Evolutionary conservation across 2,888 invertebrate species (phyloP), one percentile per base, ranked within the genome.

Genomic region (Meiosimyza platycephala): DNA sequence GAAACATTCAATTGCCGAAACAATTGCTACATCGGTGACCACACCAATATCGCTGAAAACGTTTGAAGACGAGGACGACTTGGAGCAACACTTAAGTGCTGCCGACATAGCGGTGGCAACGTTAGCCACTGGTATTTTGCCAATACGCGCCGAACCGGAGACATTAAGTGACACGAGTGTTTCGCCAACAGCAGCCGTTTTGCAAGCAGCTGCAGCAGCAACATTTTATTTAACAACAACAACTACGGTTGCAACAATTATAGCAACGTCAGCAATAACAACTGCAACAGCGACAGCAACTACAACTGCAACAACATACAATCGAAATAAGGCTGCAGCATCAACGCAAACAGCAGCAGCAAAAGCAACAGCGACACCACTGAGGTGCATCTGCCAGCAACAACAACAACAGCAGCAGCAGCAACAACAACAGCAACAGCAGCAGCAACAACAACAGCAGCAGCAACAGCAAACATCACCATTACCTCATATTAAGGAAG

Each of bases 401-500:
- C 78, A 75, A 64, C 79, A 78, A 72, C 79, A 76, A 74, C 71
- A 78, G 72, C 74, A 74, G 74, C 78, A 52, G 74, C 77, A 5
- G 71, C 79, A 70, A 70, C 78, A 40, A 7, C 79, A 76, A 74
- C 71, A 78, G 72, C 79, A 76, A 74, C 71, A 77, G 72, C 74
- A 74, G 75, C 78, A 48, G 74, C 77, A 5, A 72, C 78, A 70
- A 72, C 78, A 22, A 22, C 79, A 76, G 74, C 70, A 77, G 72
- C 74, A 74, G 75, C 78, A 50, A 75, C 77, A 6, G 72, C 79
- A 93, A 88, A 91, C 93, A 79, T 92, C 93, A 68, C 92, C 93
- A 74, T 89, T 94, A 78, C 94, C 94, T 79, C 94, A 94, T 81
- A 94, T 94, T 78, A 93, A 93, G 84, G 94, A 94, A 85, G 94